A percentile compares a stretch with the other conserved stretches of the same genome.
Evolutionary conservation across 1,140 invertebrate species (phyloP).

Genomic region (Bathynomus jamesi): DNA sequence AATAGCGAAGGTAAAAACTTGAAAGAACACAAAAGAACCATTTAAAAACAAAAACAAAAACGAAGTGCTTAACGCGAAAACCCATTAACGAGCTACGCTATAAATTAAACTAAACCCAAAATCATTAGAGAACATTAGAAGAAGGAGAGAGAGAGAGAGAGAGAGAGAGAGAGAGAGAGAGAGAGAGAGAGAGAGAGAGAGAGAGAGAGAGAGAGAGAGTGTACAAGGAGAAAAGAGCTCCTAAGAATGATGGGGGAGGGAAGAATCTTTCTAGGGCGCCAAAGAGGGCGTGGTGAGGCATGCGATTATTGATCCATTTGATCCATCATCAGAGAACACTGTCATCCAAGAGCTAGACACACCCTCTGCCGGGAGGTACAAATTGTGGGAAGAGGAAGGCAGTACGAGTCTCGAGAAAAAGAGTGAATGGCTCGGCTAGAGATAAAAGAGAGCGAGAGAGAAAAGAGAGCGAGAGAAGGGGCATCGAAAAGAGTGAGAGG

Average conservation of each 20-base stretch:
- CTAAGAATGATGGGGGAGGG: not conserved
- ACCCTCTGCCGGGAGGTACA: not conserved
- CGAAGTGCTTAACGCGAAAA: too few relatives aligned
- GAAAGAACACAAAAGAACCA: too few relatives aligned
- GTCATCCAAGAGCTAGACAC: not conserved
- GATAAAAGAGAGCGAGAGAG: too few relatives aligned
- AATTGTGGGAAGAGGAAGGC: not conserved
- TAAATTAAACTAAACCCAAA: too few relatives aligned
- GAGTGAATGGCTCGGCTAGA: too few relatives aligned
- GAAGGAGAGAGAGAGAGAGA: too few relatives aligned
- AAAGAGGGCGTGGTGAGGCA: not conserved
- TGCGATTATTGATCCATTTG: conserved; percentile 1
- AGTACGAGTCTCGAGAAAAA: not conserved
- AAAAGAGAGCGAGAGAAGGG: too few relatives aligned
- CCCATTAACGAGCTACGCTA: too few relatives aligned
- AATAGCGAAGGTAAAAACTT: too few relatives aligned
- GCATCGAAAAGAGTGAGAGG: too few relatives aligned
- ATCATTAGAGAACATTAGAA: too few relatives aligned
- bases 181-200: not conserved
- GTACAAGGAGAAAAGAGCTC: not conserved
- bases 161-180: not conserved
- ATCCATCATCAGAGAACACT: not conserved
- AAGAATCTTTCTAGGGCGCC: not conserved
- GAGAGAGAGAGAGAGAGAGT: not conserved
- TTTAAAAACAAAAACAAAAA: too few relatives aligned